phyloP scores from a whole-genome alignment of 2,113 vertebrate genomes.

The Engraulis encrasicolus region DNA sequence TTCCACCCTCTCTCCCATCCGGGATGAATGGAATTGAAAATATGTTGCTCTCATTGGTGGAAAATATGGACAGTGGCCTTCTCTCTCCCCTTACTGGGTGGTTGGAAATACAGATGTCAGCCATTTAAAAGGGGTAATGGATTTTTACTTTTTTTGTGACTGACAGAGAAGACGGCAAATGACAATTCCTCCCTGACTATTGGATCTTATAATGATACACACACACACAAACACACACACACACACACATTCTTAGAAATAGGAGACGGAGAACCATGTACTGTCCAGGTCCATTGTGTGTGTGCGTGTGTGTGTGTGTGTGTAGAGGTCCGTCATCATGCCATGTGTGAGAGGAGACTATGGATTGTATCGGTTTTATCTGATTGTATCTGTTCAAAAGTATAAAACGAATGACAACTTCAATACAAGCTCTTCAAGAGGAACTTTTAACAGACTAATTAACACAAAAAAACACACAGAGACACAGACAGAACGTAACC shows the following conservation, averaged over 20 bases:
- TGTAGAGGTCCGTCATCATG: too few species aligned
- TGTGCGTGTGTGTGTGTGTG: neutral
- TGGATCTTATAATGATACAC: neutral
- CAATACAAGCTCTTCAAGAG: neutral
- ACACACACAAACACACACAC: neutral
- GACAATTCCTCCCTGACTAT: neutral
- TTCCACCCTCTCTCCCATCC: too few species aligned
- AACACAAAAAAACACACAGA: neutral
- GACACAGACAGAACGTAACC: neutral
- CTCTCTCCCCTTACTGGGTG: neutral
- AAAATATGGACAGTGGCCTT: too few species aligned
- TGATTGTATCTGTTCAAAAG: too few species aligned
- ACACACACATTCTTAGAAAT: neutral
- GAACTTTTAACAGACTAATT: neutral
- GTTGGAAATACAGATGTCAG: neutral
- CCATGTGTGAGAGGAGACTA: constrained; percentile 1
- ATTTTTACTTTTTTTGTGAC: neutral
- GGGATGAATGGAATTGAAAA: too few species aligned
- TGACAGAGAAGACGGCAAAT: constrained; percentile 21
- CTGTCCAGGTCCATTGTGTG: neutral
- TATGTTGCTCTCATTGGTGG: too few species aligned
- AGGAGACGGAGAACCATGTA: neutral
- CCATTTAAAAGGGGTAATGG: neutral
- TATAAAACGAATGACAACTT: neutral
- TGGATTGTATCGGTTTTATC: neutral